A percentile compares a stretch with the other conserved stretches of the same genome.
Evolutionary conservation across 2,797 vertebrate species (phyloP).

Genomic region (Chromobotia macracanthus): DNA sequence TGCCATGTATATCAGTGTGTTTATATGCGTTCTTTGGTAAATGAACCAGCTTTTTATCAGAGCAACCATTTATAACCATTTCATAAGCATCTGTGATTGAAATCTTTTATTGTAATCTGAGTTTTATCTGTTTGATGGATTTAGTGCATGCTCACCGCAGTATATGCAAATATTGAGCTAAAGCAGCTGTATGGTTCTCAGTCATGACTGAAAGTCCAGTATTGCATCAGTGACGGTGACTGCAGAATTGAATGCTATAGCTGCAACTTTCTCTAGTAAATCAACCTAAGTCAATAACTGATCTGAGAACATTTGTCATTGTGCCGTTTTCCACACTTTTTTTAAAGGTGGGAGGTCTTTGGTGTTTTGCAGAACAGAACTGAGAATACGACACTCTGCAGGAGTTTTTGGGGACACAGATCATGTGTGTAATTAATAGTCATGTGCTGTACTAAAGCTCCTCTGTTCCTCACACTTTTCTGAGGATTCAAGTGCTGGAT

Average conservation of each 20-base stretch:
- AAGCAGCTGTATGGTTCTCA: background rate
- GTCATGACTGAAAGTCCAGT: slow-evolving; percentile 1
- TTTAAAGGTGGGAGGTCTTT: background rate
- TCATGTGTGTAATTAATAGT: background rate
- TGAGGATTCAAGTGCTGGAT: background rate
- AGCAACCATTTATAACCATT: background rate
- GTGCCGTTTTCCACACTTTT: background rate
- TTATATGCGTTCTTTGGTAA: background rate
- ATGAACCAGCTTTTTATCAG: background rate
- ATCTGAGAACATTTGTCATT: slow-evolving; percentile 30
- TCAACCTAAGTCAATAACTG: slow-evolving; percentile 41
- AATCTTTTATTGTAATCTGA: background rate
- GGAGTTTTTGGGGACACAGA: background rate
- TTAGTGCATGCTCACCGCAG: background rate
- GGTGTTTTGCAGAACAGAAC: background rate
- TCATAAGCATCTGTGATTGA: background rate
- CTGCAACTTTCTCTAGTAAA: slow-evolving; percentile 41
- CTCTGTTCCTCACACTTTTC: background rate
- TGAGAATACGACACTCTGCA: background rate
- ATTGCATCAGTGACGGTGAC: slow-evolving; percentile 12
- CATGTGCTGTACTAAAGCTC: background rate
- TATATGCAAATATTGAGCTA: background rate
- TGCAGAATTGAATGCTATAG: slow-evolving; percentile 29
- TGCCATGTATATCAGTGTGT: background rate
- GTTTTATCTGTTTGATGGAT: background rate